Evolutionary conservation across 2,888 invertebrate species (phyloP), one percentile per base, ranked within the genome.

Genomic region (Scaptodrosophila latifasciaeformis): DNA sequence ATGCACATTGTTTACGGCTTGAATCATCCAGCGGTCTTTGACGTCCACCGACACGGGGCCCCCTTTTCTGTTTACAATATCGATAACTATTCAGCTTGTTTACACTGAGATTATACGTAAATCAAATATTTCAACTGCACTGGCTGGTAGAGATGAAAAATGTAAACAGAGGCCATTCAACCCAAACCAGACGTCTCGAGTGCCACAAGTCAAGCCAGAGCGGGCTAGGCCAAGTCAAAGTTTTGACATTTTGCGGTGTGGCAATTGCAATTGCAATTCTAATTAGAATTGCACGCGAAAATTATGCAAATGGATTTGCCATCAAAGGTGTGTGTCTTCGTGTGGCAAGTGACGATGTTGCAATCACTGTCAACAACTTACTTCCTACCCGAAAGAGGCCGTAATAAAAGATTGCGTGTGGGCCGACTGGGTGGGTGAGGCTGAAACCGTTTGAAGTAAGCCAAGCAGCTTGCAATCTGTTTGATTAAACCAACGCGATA

Each of bases 111-210:
- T 72, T 69, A 63, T 54, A 51, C 55, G 15, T 37, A 49, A 29
- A 59, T 45, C 58, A 60, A 60, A 72, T 63, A 57, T 69, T 69
- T 72, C 63, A 59, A 60, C n/a, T n/a, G 48, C 72, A 59, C 63
- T 58, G 50, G 40, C 35, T n/a, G n/a, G n/a, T n/a, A n/a, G n/a
- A n/a, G n/a, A n/a, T n/a, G n/a, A n/a, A n/a, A n/a, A n/a, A n/a
- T n/a, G n/a, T n/a, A n/a, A n/a, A n/a, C n/a, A n/a, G n/a, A n/a
- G n/a, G n/a, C n/a, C n/a, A n/a, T n/a, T n/a, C n/a, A n/a, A n/a
- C n/a, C n/a, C n/a, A n/a, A n/a, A n/a, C n/a, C n/a, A n/a, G n/a
- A n/a, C n/a, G n/a, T n/a, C n/a, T n/a, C n/a, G n/a, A n/a, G n/a
- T n/a, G n/a, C n/a, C n/a, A n/a, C n/a, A n/a, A n/a, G n/a, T n/a